phyloP scores from a whole-genome alignment of 2,888 invertebrate genomes.

The Fragum whitleyi region DNA sequence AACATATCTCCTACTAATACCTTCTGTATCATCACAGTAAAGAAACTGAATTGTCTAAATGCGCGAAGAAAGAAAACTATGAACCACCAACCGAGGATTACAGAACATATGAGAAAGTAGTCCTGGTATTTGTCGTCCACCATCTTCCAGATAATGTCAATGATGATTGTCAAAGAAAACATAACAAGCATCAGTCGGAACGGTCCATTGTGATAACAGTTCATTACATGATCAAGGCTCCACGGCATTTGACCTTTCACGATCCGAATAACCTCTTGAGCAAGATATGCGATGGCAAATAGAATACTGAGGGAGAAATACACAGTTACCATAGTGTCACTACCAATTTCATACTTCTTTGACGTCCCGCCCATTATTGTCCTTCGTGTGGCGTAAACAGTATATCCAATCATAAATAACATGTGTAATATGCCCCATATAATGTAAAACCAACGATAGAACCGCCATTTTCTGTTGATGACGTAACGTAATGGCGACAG shows the following conservation, averaged over 20 bases:
- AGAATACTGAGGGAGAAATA: slow-evolving; percentile 40
- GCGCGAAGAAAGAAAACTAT: slow-evolving; percentile 64
- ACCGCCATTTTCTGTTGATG: slow-evolving; percentile 63
- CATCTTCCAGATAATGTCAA: slow-evolving; percentile 52
- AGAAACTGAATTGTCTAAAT: slow-evolving; percentile 58
- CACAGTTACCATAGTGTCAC: slow-evolving; percentile 40
- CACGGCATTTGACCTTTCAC: slow-evolving; percentile 55
- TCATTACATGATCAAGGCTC: slow-evolving; percentile 50
- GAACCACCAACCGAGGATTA: slow-evolving; percentile 68
- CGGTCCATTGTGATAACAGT: slow-evolving; percentile 65
- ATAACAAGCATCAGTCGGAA: slow-evolving; percentile 52
- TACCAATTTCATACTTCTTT: slow-evolving; percentile 23
- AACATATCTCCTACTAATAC: slow-evolving; percentile 65
- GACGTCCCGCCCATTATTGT: neutral
- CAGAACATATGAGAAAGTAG: slow-evolving; percentile 52
- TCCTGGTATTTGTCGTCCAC: slow-evolving; percentile 41
- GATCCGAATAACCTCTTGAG: slow-evolving; percentile 50
- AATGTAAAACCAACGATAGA: slow-evolving; percentile 51
- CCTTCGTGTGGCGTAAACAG: slow-evolving; percentile 46
- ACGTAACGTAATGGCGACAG: slow-evolving; percentile 60
- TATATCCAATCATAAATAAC: slow-evolving; percentile 56
- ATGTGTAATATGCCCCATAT: slow-evolving; percentile 61
- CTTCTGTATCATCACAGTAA: slow-evolving; percentile 67
- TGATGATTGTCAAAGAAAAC: slow-evolving; percentile 48
- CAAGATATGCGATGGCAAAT: slow-evolving; percentile 27